These are phyloP conservation scores for Drosophila dives DNA, from an alignment of 2,888 invertebrate species.

Conservation along the genomic window DNA sequence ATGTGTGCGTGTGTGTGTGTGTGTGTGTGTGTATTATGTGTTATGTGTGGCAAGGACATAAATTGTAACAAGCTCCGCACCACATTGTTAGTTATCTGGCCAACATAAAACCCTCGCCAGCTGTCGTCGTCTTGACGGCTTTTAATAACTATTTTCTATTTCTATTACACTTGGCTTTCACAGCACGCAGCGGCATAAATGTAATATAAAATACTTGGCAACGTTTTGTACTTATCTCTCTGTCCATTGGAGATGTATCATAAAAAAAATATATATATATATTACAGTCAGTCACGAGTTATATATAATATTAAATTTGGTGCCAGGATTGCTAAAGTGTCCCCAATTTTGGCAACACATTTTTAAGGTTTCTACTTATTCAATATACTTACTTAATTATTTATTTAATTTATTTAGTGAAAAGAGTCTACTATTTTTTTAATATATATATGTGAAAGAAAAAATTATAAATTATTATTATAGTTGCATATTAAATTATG, in stretches of 20 bases:
- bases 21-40: not conserved
- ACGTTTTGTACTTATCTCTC: constrained; percentile 71
- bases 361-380: not conserved
- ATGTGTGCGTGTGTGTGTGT: not conserved
- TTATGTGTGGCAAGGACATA: constrained; percentile 48
- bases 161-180: constrained; percentile 75
- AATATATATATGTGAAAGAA: too few species aligned
- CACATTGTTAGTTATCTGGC: constrained; percentile 40
- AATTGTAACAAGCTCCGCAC: constrained; percentile 61
- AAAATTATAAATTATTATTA: not conserved
- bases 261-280: constrained; percentile 14
- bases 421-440: not conserved
- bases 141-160: constrained; percentile 80
- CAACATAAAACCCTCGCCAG: constrained; percentile 55
- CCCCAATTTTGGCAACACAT: not conserved
- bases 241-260: constrained; percentile 14
- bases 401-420: not conserved
- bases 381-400: not conserved
- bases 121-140: constrained; percentile 64
- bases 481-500: not conserved
- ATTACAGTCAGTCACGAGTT: constrained; percentile 10
- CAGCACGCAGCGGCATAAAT: constrained; percentile 67
- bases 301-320: constrained; percentile 7
- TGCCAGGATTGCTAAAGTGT: constrained; percentile 1
- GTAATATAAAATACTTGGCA: constrained; percentile 65